Evolutionary conservation across 2,113 vertebrate genomes (phyloP).

Genomic region (Lepus europaeus): DNA sequence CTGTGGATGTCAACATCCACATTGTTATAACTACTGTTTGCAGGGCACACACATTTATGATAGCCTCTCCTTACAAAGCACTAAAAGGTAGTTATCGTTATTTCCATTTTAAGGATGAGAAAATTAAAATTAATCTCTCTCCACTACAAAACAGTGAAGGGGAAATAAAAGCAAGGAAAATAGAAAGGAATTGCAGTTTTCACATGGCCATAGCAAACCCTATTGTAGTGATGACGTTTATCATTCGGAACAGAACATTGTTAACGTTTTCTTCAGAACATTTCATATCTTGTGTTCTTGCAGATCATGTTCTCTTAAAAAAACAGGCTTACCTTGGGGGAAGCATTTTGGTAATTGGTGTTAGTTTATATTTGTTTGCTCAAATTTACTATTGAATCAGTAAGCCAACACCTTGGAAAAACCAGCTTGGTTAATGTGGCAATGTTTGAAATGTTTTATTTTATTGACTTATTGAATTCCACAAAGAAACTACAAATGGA

Average conservation of each 20-base stretch:
- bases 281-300: background rate
- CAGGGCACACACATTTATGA: background rate
- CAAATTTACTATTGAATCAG: background rate
- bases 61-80: background rate
- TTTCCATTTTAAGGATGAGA: background rate
- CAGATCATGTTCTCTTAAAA: slow-evolving; percentile 27
- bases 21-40: background rate
- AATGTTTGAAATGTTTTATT: background rate
- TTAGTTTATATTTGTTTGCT: background rate
- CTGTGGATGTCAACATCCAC: background rate
- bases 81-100: background rate
- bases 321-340: background rate
- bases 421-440: background rate
- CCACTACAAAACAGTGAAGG: background rate
- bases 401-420: background rate
- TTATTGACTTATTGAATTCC: slow-evolving; percentile 20
- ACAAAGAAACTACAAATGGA: background rate
- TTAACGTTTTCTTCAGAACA: background rate
- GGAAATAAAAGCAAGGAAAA: background rate
- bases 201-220: background rate
- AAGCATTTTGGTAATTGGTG: background rate
- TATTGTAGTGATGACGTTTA: slow-evolving; percentile 21
- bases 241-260: slow-evolving; percentile 42
- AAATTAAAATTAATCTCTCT: background rate
- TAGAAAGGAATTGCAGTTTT: background rate